phyloP scores from a whole-genome alignment of 2,888 invertebrate genomes.

The Apotomis betuletana region DNA sequence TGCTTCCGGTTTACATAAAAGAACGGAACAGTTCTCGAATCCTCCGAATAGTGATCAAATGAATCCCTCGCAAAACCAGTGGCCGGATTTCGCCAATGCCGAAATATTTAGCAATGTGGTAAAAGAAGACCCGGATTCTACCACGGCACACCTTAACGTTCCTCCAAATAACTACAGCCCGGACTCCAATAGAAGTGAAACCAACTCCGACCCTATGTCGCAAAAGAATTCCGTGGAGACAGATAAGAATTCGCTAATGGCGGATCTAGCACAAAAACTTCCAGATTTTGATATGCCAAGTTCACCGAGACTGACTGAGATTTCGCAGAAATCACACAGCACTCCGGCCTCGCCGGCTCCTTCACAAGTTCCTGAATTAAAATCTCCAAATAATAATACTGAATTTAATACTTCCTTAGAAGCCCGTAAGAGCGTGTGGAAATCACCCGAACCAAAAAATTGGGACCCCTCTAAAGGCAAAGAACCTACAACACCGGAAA shows the following conservation, averaged over 20 bases:
- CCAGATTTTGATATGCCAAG: conserved; percentile 77
- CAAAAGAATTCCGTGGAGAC: conserved; percentile 62
- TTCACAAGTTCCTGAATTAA: conserved; percentile 69
- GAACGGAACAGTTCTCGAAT: conserved; percentile 61
- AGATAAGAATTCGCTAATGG: conserved; percentile 58
- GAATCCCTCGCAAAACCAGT: conserved; percentile 64
- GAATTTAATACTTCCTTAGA: conserved; percentile 57
- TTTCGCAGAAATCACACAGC: conserved; percentile 72
- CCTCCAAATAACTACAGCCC: conserved; percentile 80
- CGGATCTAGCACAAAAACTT: conserved; percentile 66
- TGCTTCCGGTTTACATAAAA: conserved; percentile 71
- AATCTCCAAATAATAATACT: conserved; percentile 69
- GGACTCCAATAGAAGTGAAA: conserved; percentile 80
- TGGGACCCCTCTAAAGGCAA: conserved; percentile 76
- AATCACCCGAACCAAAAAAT: conserved; percentile 75
- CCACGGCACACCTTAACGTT: conserved; percentile 83
- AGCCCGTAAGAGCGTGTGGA: conserved; percentile 74
- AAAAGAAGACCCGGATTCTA: conserved; percentile 90
- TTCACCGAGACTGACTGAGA: conserved; percentile 75
- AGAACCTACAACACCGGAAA: conserved; percentile 65
- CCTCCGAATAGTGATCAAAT: conserved; percentile 55
- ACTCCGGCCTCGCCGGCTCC: conserved; percentile 73
- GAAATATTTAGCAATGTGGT: conserved; percentile 81
- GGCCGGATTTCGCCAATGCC: conserved; percentile 75
- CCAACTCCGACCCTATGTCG: conserved; percentile 65